A percentile compares a stretch with the other conserved stretches of the same genome.
Evolutionary conservation across 2,888 invertebrate genomes (phyloP).

Genomic region (Eupithecia dodoneata): DNA sequence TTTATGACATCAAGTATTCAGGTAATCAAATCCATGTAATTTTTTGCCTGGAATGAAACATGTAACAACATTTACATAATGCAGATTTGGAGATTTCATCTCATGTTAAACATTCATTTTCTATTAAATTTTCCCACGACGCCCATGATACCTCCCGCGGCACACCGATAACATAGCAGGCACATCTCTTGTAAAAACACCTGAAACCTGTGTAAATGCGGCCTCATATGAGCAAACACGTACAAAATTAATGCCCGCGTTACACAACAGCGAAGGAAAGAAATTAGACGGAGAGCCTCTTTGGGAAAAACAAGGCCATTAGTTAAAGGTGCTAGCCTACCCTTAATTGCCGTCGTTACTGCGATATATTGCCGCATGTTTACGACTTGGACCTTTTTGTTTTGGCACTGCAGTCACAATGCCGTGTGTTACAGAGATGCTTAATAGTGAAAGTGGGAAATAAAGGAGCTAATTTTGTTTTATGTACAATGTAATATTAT

Average conservation of each 20-base stretch:
- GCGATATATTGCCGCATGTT: slow-evolving; percentile 47
- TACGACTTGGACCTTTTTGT: slow-evolving; percentile 35
- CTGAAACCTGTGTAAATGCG: not conserved
- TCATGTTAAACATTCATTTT: not conserved
- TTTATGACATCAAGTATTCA: no score
- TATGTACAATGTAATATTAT: no score
- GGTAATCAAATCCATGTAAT: no score
- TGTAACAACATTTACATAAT: no score
- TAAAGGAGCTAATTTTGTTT: not conserved
- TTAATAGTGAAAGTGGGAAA: not conserved
- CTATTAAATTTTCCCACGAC: not conserved
- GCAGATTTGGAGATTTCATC: no score
- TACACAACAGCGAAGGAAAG: slow-evolving; percentile 49
- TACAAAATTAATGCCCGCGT: slow-evolving; percentile 42
- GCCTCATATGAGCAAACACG: slow-evolving; percentile 38
- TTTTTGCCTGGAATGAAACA: no score
- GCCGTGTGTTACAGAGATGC: not conserved
- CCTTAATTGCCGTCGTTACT: slow-evolving; percentile 65
- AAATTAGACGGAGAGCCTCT: slow-evolving; percentile 50
- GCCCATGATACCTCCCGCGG: not conserved
- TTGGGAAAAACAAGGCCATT: slow-evolving; percentile 66
- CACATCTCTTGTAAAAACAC: not conserved
- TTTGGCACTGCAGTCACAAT: slow-evolving; percentile 35
- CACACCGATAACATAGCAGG: not conserved
- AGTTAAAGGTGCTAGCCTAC: slow-evolving; percentile 58